phyloP scores from a whole-genome alignment of 2,113 vertebrate genomes.

The Callocephalon fimbriatum region DNA sequence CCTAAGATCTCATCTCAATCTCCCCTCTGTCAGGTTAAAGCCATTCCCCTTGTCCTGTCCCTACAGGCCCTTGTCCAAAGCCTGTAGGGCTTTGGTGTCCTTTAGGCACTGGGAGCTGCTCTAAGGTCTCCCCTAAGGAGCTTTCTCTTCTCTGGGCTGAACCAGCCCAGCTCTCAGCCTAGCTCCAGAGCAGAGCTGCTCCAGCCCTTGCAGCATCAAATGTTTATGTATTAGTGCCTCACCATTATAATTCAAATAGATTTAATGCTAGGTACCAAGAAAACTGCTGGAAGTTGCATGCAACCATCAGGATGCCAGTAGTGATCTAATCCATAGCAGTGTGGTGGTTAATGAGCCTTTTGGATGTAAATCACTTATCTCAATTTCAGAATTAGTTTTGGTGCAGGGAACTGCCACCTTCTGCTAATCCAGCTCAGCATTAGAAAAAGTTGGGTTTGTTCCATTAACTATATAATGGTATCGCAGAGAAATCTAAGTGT shows the following conservation, averaged over 20 bases:
- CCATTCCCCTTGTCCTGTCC: neutral
- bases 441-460: neutral
- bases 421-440: neutral
- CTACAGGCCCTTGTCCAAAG: neutral
- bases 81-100: neutral
- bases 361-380: slow-evolving; percentile 21
- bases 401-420: neutral
- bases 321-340: neutral
- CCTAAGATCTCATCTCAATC: neutral
- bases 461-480: neutral
- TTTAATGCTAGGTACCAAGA: slow-evolving; percentile 14
- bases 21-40: neutral
- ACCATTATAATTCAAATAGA: neutral
- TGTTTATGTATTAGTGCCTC: neutral
- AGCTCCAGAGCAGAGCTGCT: neutral
- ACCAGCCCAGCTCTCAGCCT: neutral
- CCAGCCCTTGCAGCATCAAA: neutral
- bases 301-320: slow-evolving; percentile 17
- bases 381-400: slow-evolving; percentile 16
- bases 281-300: neutral
- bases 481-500: neutral
- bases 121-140: no score
- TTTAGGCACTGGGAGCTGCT: neutral
- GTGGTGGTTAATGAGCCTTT: neutral
- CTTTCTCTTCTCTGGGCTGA: neutral